These are phyloP conservation scores for Nerophis ophidion DNA, from an alignment of 2,113 vertebrate species.

Conservation along the genomic window DNA sequence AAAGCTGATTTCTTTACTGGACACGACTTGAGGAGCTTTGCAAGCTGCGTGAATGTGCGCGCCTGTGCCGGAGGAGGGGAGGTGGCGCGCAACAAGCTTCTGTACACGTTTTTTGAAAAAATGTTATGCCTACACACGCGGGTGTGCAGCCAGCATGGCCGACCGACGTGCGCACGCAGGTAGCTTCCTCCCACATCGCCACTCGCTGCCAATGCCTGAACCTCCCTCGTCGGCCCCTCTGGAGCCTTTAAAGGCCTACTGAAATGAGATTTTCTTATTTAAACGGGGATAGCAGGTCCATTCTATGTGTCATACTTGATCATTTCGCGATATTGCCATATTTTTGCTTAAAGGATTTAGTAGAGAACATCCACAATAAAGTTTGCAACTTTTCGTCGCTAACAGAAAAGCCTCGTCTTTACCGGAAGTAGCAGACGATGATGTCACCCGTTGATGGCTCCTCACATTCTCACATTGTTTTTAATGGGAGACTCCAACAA, in stretches of 20 bases:
- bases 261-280: no score
- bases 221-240: slow-evolving; percentile 22
- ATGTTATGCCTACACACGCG: slow-evolving; percentile 58
- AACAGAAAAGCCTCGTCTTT: no score
- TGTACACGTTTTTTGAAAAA: slow-evolving; percentile 27
- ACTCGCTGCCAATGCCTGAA: slow-evolving; percentile 36
- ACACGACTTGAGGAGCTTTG: slow-evolving; percentile 71
- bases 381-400: no score
- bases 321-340: no score
- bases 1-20: slow-evolving; percentile 74
- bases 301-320: no score
- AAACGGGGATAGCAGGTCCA: no score
- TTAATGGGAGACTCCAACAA: no score
- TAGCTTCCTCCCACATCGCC: slow-evolving; percentile 56
- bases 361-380: no score
- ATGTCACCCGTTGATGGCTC: no score
- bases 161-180: slow-evolving; percentile 8
- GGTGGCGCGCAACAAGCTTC: slow-evolving; percentile 65
- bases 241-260: slow-evolving; percentile 26
- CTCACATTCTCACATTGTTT: no score
- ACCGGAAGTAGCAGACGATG: no score
- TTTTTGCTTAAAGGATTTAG: no score
- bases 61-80: slow-evolving; percentile 16
- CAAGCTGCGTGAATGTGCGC: slow-evolving; percentile 35
- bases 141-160: slow-evolving; percentile 20